A percentile compares a stretch with the other conserved stretches of the same genome.
phyloP scores from a whole-genome alignment of 2,888 invertebrate species.

The Nemoura dubitans region DNA sequence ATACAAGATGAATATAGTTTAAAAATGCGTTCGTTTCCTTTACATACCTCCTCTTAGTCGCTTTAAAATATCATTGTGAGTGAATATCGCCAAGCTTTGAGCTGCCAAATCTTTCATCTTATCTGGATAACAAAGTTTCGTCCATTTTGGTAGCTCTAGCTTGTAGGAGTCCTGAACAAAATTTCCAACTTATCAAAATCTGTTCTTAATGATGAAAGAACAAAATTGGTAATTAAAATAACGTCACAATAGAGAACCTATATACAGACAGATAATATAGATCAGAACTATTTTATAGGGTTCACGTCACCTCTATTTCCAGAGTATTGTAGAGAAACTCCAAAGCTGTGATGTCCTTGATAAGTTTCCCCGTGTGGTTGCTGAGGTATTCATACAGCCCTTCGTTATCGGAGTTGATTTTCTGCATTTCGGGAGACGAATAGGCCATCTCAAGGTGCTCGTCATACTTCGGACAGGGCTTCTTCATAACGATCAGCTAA shows the following conservation, averaged over 20 bases:
- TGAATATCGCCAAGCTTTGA: slow-evolving; percentile 74
- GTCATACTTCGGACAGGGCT: slow-evolving; percentile 66
- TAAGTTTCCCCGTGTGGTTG: slow-evolving; percentile 65
- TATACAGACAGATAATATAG: not conserved
- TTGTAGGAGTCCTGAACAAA: slow-evolving; percentile 66
- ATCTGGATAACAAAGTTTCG: slow-evolving; percentile 72
- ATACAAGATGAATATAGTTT: too few species aligned
- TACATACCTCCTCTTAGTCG: slow-evolving; percentile 74
- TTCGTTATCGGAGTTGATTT: slow-evolving; percentile 65
- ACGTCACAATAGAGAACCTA: not conserved
- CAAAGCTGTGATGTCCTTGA: slow-evolving; percentile 70
- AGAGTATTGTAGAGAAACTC: slow-evolving; percentile 78
- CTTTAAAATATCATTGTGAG: slow-evolving; percentile 75
- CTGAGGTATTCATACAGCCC: slow-evolving; percentile 72
- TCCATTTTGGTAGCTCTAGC: slow-evolving; percentile 79
- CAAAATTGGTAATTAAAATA: too few species aligned
- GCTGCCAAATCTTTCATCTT: slow-evolving; percentile 74
- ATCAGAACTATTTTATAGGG: not conserved
- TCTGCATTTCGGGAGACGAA: slow-evolving; percentile 63
- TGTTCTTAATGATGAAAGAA: too few species aligned
- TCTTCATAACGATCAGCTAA: slow-evolving; percentile 63
- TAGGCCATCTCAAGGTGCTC: slow-evolving; percentile 63
- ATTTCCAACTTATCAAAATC: slow-evolving; percentile 4
- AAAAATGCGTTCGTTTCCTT: too few species aligned
- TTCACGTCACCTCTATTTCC: slow-evolving; percentile 64